Evolutionary conservation across 2,888 invertebrate genomes (phyloP).

Genomic region (Athalia rosae): DNA sequence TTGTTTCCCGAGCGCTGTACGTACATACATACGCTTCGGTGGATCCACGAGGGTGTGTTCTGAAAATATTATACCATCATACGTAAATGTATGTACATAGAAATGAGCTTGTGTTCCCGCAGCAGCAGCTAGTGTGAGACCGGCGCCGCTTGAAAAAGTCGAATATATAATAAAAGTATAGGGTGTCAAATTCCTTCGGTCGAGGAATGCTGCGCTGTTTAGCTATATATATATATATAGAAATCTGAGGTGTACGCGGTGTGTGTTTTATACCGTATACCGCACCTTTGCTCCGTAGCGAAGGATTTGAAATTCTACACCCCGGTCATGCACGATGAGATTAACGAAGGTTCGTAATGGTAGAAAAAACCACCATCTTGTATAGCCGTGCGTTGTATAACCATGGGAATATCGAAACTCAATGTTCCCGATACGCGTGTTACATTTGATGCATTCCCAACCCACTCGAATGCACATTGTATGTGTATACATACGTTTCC

Average conservation of each 20-base stretch:
- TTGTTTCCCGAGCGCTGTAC: neutral
- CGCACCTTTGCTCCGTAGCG: too few species aligned
- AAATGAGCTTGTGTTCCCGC: too few species aligned
- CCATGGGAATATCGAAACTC: too few species aligned
- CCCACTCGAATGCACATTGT: too few species aligned
- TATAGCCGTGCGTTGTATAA: too few species aligned
- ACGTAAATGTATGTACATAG: neutral
- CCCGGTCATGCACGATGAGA: neutral
- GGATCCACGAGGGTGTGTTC: too few species aligned
- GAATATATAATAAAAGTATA: constrained; percentile 17
- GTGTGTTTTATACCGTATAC: too few species aligned
- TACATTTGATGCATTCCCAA: too few species aligned
- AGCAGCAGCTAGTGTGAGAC: neutral
- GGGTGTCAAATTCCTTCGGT: constrained; percentile 25
- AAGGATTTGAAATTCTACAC: neutral
- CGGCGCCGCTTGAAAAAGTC: neutral
- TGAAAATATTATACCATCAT: too few species aligned
- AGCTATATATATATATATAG: neutral
- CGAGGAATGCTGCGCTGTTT: constrained; percentile 27
- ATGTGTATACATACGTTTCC: too few species aligned
- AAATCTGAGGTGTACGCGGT: neutral
- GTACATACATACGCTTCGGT: too few species aligned
- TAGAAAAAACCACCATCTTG: neutral
- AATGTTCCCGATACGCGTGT: too few species aligned
- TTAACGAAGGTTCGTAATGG: neutral